Evolutionary conservation across 2,797 vertebrate genomes (phyloP).

Genomic region (Margarornis squamiger): DNA sequence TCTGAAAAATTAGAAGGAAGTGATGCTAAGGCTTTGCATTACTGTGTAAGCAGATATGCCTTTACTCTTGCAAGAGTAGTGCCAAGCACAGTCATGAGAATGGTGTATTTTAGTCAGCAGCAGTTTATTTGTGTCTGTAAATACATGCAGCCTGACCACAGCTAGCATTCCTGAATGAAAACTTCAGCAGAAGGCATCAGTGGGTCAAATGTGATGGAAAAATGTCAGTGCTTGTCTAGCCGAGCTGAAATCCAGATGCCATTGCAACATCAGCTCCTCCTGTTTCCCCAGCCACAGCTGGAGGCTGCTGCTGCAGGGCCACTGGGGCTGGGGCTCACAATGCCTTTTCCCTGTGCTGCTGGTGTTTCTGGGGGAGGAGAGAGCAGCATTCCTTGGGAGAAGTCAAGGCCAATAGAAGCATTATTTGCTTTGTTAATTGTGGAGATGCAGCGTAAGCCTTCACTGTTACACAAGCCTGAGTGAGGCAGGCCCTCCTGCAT

Average conservation of each 20-base stretch:
- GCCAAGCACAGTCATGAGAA: conserved; percentile 19
- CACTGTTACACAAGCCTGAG: not conserved
- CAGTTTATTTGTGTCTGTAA: conserved; percentile 40
- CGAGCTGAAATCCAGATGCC: not conserved
- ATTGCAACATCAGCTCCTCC: conserved; percentile 1
- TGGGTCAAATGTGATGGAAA: conserved; percentile 27
- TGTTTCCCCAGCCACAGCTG: not conserved
- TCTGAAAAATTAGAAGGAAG: not conserved
- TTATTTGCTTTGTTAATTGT: not conserved
- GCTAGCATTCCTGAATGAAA: conserved; percentile 43
- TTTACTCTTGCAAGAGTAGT: not conserved
- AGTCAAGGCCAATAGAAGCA: not conserved
- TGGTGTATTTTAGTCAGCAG: conserved; percentile 23
- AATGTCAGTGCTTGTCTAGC: conserved; percentile 21
- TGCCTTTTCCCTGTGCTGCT: not conserved
- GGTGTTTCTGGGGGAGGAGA: not conserved
- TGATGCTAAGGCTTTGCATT: not conserved
- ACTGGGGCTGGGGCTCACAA: not conserved
- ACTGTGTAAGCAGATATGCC: not conserved
- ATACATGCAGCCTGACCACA: conserved; percentile 25
- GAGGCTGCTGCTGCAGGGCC: not conserved
- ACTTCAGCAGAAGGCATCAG: not conserved
- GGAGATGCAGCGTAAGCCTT: not conserved
- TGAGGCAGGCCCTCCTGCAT: not conserved
- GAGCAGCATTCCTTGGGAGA: not conserved